phyloP scores from a whole-genome alignment of 2,797 vertebrate genomes.

The Falco concolor region DNA sequence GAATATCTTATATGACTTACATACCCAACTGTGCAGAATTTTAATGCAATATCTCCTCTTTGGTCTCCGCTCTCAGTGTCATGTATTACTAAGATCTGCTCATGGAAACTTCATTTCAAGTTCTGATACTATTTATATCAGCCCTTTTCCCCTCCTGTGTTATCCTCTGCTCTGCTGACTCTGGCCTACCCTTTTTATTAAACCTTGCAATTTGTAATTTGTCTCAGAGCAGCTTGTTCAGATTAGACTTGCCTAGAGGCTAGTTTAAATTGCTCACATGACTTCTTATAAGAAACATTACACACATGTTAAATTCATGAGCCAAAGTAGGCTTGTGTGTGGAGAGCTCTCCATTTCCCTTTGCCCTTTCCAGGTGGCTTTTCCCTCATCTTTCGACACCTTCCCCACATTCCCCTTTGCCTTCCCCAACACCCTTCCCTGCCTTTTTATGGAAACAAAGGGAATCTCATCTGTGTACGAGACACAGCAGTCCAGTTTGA shows the following conservation, averaged over 20 bases:
- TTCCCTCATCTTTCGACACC: background rate
- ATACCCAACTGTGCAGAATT: background rate
- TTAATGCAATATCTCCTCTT: background rate
- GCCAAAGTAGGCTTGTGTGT: slow-evolving; percentile 18
- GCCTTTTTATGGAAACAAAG: background rate
- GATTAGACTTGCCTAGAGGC: slow-evolving; percentile 53
- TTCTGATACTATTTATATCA: background rate
- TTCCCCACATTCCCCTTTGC: background rate
- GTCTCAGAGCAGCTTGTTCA: slow-evolving; percentile 55
- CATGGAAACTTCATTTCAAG: background rate
- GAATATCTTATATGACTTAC: background rate
- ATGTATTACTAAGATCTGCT: background rate
- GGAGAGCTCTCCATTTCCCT: background rate
- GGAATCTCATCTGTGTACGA: background rate
- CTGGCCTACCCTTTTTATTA: slow-evolving; percentile 15
- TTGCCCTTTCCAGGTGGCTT: slow-evolving; percentile 44
- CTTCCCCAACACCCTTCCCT: background rate
- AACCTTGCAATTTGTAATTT: slow-evolving; percentile 51
- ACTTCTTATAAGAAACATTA: slow-evolving; percentile 41
- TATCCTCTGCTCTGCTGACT: background rate
- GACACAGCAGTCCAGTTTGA: background rate
- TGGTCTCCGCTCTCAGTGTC: background rate
- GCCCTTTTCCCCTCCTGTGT: background rate
- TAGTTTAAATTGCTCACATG: slow-evolving; percentile 61
- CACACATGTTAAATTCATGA: slow-evolving; percentile 57